Conservation (phyloP, 1,140 invertebrate species). For the Eueides isabella region DNA sequence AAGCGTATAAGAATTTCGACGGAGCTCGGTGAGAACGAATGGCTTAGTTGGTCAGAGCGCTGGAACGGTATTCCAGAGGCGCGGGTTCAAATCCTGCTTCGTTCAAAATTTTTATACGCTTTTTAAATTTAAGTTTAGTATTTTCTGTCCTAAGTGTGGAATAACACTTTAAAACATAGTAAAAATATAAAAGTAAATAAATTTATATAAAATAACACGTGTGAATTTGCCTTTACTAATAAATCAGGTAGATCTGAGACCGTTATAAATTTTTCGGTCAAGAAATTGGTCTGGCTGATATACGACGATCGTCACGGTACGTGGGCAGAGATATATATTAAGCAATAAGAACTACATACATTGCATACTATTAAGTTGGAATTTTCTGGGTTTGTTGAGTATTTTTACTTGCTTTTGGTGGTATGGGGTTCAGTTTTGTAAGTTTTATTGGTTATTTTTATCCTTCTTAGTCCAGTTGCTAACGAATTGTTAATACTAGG, state of each 20-base stretch:
- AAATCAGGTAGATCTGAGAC: conserved; percentile 40
- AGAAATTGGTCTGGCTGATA: conserved; percentile 50
- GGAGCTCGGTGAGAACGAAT: too few relatives aligned
- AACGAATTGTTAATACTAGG: too few relatives aligned
- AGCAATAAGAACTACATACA: conserved; percentile 39
- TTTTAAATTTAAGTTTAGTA: too few relatives aligned
- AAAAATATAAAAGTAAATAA: too few relatives aligned
- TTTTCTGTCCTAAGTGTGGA: too few relatives aligned
- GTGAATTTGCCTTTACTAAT: conserved; percentile 28
- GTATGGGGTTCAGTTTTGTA: background rate
- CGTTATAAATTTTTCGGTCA: conserved; percentile 55
- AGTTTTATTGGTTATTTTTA: conserved; percentile 1
- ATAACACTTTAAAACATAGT: too few relatives aligned
- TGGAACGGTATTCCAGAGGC: too few relatives aligned
- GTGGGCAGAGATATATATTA: conserved; percentile 42
- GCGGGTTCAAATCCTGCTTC: too few relatives aligned
- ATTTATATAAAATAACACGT: background rate
- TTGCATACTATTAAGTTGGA: background rate
- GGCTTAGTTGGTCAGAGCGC: too few relatives aligned
- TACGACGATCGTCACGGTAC: conserved; percentile 44
- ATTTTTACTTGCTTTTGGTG: background rate
- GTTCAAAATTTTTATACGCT: too few relatives aligned
- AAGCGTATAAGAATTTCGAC: too few relatives aligned
- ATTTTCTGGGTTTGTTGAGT: background rate
- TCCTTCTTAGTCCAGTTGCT: too few relatives aligned